phyloP scores from a whole-genome alignment of 2,113 vertebrate species.

The Sula dactylatra region DNA sequence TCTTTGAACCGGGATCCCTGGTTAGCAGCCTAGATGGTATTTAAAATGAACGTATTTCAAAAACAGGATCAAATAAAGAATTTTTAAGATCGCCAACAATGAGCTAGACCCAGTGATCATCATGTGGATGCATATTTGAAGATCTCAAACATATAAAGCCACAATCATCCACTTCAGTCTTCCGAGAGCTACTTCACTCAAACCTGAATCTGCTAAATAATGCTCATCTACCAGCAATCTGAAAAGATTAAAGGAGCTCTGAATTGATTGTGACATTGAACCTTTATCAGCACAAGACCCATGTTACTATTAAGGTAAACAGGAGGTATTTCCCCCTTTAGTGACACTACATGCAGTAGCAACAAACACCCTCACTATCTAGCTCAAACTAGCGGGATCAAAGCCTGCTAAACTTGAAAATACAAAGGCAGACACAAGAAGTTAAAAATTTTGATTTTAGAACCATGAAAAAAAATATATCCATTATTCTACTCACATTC shows the following conservation, averaged over 20 bases:
- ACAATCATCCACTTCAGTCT: not conserved
- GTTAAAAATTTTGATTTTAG: not conserved
- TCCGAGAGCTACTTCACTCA: not conserved
- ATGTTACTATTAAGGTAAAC: not conserved
- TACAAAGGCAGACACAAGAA: not conserved
- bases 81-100: not conserved
- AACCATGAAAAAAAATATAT: fast-evolving
- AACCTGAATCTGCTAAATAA: not conserved
- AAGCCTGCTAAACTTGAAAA: not conserved
- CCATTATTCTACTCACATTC: constrained; percentile 76
- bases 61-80: not conserved
- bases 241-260: not conserved
- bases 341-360: not conserved
- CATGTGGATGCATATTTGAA: fast-evolving
- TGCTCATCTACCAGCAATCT: fast-evolving
- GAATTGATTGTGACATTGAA: fast-evolving
- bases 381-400: not conserved
- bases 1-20: constrained; percentile 97
- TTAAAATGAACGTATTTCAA: not conserved
- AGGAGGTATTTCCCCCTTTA: not conserved
- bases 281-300: not conserved
- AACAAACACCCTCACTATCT: not conserved
- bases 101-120: not conserved
- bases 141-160: not conserved
- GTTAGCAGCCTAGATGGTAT: constrained; percentile 86